Conservation (phyloP, 2,888 invertebrate species). For the Phyllotreta striolata region DNA sequence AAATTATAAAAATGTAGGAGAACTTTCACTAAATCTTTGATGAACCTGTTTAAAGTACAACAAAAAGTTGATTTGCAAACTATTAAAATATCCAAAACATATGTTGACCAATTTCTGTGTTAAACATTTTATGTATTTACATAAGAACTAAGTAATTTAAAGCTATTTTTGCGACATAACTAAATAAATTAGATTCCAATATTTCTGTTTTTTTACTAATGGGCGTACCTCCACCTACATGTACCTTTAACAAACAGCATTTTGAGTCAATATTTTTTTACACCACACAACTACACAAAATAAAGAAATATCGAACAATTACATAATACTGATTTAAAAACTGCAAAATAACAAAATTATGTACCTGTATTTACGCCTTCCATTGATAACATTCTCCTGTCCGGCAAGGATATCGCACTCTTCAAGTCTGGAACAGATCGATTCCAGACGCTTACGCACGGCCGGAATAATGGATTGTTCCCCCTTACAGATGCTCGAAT, state of each 20-base stretch:
- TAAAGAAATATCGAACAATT: neutral
- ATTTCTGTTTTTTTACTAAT: neutral
- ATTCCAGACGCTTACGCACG: slow-evolving; percentile 31
- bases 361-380: slow-evolving; percentile 17
- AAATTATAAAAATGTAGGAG: too few relatives aligned
- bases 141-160: too few relatives aligned
- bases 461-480: neutral
- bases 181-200: neutral
- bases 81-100: too few relatives aligned
- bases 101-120: too few relatives aligned
- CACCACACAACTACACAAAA: neutral
- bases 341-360: neutral
- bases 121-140: too few relatives aligned
- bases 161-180: too few relatives aligned
- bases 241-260: neutral
- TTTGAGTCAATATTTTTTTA: neutral
- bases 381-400: slow-evolving; percentile 13
- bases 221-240: slow-evolving; percentile 1
- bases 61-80: too few relatives aligned
- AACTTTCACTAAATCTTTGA: too few relatives aligned
- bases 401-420: neutral
- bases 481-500: too few relatives aligned
- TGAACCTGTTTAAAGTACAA: too few relatives aligned
- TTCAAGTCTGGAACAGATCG: slow-evolving; percentile 31
- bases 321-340: slow-evolving; percentile 2